Percentiles rank a stretch among this genome's conserved stretches.
Evolutionary conservation across 2,888 invertebrate species (phyloP).

Genomic region (Euzetes globulus): DNA sequence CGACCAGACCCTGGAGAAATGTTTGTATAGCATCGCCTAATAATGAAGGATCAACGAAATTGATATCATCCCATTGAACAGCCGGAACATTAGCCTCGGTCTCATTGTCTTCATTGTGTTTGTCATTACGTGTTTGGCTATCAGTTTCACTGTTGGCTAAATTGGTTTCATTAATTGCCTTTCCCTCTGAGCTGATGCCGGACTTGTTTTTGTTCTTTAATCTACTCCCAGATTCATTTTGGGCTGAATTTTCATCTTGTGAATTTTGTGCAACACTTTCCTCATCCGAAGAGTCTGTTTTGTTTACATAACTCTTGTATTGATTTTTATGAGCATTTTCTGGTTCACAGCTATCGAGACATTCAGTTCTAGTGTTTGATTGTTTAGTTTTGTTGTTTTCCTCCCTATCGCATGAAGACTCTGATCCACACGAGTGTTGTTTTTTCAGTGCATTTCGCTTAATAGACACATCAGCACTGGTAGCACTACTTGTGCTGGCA

Average conservation of each 20-base stretch:
- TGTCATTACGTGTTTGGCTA: neutral
- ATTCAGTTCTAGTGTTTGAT: constrained; percentile 3
- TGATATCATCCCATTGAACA: constrained; percentile 41
- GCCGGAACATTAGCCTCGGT: constrained; percentile 26
- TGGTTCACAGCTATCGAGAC: neutral
- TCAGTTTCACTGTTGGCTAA: neutral
- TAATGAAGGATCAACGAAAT: constrained; percentile 39
- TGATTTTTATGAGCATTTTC: constrained; percentile 2
- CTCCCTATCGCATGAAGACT: neutral
- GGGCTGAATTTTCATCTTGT: neutral
- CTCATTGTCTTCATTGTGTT: constrained; percentile 11
- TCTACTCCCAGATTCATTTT: neutral
- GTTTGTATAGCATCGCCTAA: constrained; percentile 41
- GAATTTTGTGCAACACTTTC: neutral
- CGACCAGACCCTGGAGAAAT: constrained; percentile 38
- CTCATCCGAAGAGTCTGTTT: neutral
- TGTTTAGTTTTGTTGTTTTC: neutral
- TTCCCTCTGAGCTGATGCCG: neutral
- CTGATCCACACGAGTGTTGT: constrained; percentile 8
- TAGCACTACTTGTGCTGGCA: neutral
- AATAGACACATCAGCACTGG: constrained; percentile 2
- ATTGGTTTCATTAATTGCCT: constrained; percentile 14
- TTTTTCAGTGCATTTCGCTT: neutral
- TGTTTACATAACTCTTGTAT: neutral
- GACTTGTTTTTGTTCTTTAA: neutral